Evolutionary conservation across 2,797 vertebrate species (phyloP), one percentile per base, ranked within the genome.

Genomic region (Nannoperca obscura): DNA sequence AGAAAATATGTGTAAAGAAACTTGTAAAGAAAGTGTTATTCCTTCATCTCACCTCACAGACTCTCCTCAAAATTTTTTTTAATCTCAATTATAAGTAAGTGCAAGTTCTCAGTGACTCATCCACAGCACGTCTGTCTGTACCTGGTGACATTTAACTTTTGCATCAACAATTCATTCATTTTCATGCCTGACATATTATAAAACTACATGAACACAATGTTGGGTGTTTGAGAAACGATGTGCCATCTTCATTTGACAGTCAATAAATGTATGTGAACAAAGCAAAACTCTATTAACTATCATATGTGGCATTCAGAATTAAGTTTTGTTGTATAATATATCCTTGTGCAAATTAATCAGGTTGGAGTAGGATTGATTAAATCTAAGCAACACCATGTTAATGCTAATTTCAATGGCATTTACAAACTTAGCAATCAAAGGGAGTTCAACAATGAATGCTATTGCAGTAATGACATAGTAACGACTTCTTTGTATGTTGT

Each of bases 101-200:
- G 22, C 22, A 15, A 50, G 32, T 60, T 38, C 32, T 27, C 55
- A 14, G 5, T 38, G 53, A 60, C 17, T 71, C 34, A 50, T 50
- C 12, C 17, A 3, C 22, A n/a, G 46, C 46, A 46, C 14, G 2
- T 36, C 42, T 36, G 20, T 47, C 13, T 46, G 19, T 19, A 32
- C 42, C 46, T 7, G 9, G 20, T 69, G 66, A 62, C 40, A 78
- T 62, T 79, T 55, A 49, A 13, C 49, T 61, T 71, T 57, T 62
- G 52, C 40, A 6, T 54, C 70, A 68, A 36, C 11, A 42, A 10
- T 42, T 55, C 22, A 57, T 71, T 11, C 13, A 42, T 34, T 64
- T 76, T 53, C 46, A 55, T 5, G 57, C 50, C 76, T 53, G 46
- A 24, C 6, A 0, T 61, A 13, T 61, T 42, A 44, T 64, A 47